Percentiles rank a stretch among this genome's conserved stretches.
Evolutionary conservation across 2,113 vertebrate species (phyloP).

Genomic region (Apaloderma vittatum): DNA sequence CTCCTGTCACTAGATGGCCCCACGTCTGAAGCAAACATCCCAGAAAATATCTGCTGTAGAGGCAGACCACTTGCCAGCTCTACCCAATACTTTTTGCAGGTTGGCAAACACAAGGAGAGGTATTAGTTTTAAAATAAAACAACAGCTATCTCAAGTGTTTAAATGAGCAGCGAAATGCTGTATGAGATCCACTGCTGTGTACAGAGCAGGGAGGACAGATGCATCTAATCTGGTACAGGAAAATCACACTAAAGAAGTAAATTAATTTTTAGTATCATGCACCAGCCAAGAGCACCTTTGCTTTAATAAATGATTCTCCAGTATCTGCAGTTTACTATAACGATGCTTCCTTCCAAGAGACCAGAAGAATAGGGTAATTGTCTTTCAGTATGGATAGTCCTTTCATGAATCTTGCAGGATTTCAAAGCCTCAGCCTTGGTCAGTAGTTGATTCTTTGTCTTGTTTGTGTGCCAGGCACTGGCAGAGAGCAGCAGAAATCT

Average conservation of each 20-base stretch:
- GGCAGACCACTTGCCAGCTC: not conserved
- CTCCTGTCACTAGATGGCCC: slow-evolving; percentile 74
- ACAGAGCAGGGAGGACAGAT: not conserved
- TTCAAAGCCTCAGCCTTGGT: not conserved
- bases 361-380: rapidly evolving
- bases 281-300: not conserved
- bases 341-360: not conserved
- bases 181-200: rapidly evolving
- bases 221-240: not conserved
- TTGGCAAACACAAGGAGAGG: not conserved
- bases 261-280: not conserved
- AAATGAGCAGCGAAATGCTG: not conserved
- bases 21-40: slow-evolving; percentile 15
- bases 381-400: rapidly evolving
- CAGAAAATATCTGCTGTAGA: rapidly evolving
- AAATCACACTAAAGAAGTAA: not conserved
- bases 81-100: not conserved
- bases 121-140: not conserved
- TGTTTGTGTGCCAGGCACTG: not conserved
- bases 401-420: not conserved
- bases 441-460: not conserved
- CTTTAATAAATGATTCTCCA: not conserved
- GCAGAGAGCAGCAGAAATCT: not conserved
- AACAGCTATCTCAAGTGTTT: no score
- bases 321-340: not conserved